Conservation (phyloP, 1,140 invertebrate genomes). For the Araneus ventricosus region DNA sequence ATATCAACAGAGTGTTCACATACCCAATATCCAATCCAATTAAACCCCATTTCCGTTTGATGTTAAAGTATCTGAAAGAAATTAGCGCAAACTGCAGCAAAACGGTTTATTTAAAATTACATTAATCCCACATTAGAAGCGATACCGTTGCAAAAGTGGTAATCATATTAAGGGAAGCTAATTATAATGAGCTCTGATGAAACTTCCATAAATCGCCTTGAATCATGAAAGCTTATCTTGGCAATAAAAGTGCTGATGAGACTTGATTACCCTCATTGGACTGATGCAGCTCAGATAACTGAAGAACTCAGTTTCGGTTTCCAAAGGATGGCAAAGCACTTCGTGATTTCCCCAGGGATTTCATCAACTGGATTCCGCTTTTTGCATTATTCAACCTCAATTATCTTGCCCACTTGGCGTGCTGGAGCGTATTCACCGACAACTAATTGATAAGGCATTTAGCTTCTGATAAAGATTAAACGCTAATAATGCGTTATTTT, state of each 20-base stretch:
- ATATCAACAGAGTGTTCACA: too few relatives aligned
- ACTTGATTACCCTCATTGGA: neutral
- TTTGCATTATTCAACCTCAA: neutral
- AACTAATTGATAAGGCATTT: too few relatives aligned
- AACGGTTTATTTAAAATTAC: neutral
- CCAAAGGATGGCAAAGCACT: neutral
- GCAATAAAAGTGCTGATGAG: neutral
- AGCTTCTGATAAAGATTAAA: too few relatives aligned
- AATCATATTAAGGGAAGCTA: neutral
- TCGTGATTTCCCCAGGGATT: neutral
- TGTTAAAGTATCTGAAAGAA: neutral
- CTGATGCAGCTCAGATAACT: neutral
- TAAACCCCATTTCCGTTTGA: neutral
- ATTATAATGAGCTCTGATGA: constrained; percentile 13
- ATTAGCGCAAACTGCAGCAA: neutral
- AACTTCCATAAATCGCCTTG: neutral
- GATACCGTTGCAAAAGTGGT: neutral
- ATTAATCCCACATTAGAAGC: neutral
- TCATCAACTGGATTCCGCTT: neutral
- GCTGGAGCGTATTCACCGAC: too few relatives aligned
- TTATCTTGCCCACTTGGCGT: too few relatives aligned
- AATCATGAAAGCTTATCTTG: neutral
- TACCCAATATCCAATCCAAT: too few relatives aligned
- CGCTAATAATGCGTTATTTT: too few relatives aligned
- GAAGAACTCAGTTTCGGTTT: neutral